Percentiles rank a stretch among this genome's conserved stretches.
phyloP scores from a whole-genome alignment of 2,113 vertebrate species.

The Triplophysa dalaica region DNA sequence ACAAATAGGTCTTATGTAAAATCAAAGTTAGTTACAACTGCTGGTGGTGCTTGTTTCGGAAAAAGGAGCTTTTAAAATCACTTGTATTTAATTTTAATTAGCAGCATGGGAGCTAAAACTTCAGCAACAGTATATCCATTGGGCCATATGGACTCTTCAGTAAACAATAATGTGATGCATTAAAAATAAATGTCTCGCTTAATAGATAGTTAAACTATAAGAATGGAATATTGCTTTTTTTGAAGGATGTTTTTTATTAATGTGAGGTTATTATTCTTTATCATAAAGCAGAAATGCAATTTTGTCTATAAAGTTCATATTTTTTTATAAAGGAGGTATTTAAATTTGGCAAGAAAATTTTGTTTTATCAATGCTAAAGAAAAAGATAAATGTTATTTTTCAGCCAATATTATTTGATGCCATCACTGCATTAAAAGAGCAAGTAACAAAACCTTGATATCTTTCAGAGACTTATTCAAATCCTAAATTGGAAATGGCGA shows the following conservation, averaged over 20 bases:
- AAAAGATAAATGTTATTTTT: neutral
- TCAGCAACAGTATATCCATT: slow-evolving; percentile 7
- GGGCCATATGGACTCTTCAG: neutral
- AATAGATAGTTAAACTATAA: neutral
- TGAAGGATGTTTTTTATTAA: neutral
- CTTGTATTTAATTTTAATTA: slow-evolving; percentile 17
- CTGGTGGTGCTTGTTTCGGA: neutral
- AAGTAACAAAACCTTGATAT: neutral
- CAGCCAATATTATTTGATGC: neutral
- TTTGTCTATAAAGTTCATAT: no score
- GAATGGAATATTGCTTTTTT: no score
- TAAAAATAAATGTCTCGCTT: neutral
- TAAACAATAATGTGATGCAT: neutral
- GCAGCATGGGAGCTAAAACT: slow-evolving; percentile 4
- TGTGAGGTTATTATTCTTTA: neutral
- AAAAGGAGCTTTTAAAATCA: neutral
- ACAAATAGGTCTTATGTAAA: slow-evolving; percentile 1
- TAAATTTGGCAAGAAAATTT: neutral
- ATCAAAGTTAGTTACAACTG: neutral
- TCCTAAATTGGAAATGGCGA: neutral
- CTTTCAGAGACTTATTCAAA: neutral
- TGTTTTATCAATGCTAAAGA: neutral
- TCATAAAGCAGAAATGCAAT: neutral
- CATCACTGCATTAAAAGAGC: neutral
- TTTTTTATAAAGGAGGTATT: neutral